Evolutionary conservation across 2,113 vertebrate genomes (phyloP).

Genomic region (Dasypus novemcinctus): DNA sequence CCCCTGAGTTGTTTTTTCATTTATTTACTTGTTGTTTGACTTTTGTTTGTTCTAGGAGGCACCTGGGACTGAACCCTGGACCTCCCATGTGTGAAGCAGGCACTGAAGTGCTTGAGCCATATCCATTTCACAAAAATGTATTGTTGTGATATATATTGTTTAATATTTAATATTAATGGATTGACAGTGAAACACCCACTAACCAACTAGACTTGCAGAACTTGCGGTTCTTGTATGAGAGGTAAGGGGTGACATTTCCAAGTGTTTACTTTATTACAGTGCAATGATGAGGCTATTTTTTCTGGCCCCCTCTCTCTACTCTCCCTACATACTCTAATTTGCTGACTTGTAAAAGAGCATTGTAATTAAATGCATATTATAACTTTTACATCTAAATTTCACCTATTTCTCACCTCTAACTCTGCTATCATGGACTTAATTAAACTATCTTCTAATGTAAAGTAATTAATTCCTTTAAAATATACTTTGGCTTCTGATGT

Average conservation of each 20-base stretch:
- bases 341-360: background rate
- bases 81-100: no score
- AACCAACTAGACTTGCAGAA: background rate
- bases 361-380: background rate
- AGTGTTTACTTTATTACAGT: no score
- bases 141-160: background rate
- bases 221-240: no score
- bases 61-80: no score
- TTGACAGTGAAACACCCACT: background rate
- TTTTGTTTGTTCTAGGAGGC: no score
- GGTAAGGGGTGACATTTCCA: background rate
- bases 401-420: background rate
- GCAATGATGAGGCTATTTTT: no score
- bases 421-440: background rate
- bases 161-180: background rate
- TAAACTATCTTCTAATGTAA: background rate
- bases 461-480: background rate
- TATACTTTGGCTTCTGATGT: background rate
- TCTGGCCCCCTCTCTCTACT: background rate
- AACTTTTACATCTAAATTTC: background rate
- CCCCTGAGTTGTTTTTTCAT: no score
- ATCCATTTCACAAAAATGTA: no score
- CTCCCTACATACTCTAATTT: accelerated
- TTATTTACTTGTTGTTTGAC: no score
- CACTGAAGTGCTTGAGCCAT: no score